Evolutionary conservation across 1,140 invertebrate genomes (phyloP).

Genomic region (Rhopalosiphum maidis): DNA sequence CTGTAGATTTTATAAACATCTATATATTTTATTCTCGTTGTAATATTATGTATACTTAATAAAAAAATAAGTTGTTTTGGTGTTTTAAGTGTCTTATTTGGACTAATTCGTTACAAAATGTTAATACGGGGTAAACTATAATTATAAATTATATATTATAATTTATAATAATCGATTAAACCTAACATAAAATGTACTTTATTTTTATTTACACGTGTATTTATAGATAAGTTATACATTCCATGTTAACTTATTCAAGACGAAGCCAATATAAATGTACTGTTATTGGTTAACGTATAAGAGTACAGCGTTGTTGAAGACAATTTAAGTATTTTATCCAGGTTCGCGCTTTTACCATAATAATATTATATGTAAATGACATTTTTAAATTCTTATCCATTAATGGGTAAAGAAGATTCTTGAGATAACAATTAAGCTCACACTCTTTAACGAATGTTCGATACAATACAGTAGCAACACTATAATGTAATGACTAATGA

Average conservation of each 20-base stretch:
- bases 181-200: neutral
- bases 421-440: neutral
- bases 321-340: too few relatives aligned
- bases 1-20: neutral
- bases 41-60: neutral
- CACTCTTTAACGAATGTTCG: neutral
- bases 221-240: neutral
- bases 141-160: neutral
- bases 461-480: neutral
- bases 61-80: neutral
- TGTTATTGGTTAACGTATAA: too few relatives aligned
- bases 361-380: neutral
- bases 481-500: too few relatives aligned
- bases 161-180: neutral
- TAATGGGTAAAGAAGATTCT: neutral
- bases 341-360: too few relatives aligned
- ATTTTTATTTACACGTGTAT: neutral
- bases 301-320: too few relatives aligned
- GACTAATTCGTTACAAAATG: neutral
- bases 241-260: neutral
- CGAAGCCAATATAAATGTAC: neutral
- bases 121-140: neutral
- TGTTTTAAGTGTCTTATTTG: neutral
- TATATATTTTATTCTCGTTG: neutral
- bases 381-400: neutral